A percentile compares a stretch with the other conserved stretches of the same genome.
Evolutionary conservation across 2,113 vertebrate genomes (phyloP).

Genomic region (Panthera tigris): DNA sequence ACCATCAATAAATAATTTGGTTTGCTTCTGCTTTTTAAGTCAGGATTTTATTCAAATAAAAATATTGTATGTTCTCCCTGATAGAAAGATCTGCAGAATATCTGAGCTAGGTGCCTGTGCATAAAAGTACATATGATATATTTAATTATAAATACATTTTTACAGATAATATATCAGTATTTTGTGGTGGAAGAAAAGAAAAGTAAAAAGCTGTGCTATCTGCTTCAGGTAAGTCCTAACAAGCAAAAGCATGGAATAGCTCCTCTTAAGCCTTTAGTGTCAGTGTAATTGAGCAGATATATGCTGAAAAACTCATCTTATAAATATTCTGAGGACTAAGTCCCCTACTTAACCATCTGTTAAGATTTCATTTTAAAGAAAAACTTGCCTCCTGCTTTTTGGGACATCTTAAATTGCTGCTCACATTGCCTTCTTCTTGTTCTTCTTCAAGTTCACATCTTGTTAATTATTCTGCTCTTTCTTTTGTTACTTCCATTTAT

Average conservation of each 20-base stretch:
- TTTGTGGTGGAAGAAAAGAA: neutral
- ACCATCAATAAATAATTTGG: neutral
- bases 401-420: neutral
- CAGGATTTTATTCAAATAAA: conserved; percentile 29
- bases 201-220: neutral
- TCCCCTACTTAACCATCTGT: conserved; percentile 45
- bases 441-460: conserved; percentile 34
- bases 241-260: neutral
- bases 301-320: conserved; percentile 51
- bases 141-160: conserved; percentile 33
- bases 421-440: neutral
- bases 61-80: neutral
- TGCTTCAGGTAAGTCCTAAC: neutral
- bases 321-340: conserved; percentile 56
- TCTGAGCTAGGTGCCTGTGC: neutral
- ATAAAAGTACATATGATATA: neutral
- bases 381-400: conserved; percentile 61
- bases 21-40: conserved; percentile 34
- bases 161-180: neutral
- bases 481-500: conserved; percentile 11
- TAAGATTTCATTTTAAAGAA: conserved; percentile 55
- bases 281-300: conserved; percentile 37
- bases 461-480: conserved; percentile 21
- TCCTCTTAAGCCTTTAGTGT: neutral
- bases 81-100: conserved; percentile 16